Conservation (phyloP, 2,113 vertebrate species). For the Raja brachyura region DNA sequence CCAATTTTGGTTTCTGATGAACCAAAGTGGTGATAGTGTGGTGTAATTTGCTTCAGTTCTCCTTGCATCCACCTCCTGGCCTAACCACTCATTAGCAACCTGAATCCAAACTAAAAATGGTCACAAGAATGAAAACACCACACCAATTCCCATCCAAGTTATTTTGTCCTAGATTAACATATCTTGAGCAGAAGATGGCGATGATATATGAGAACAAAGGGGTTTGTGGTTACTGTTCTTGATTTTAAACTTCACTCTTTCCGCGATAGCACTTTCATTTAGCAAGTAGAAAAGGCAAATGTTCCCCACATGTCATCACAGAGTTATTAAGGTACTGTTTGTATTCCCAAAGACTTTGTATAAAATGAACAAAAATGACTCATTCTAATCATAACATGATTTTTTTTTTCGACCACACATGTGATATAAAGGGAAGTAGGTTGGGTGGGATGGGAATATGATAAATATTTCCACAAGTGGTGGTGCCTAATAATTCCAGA, state of each 20-base stretch:
- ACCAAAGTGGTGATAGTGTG: neutral
- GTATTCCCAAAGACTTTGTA: neutral
- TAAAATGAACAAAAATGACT: neutral
- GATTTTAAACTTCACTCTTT: conserved; percentile 14
- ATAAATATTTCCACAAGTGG: conserved; percentile 17
- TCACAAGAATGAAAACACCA: neutral
- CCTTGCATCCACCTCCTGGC: neutral
- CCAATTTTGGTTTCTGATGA: neutral
- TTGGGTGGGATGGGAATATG: neutral
- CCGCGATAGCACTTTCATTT: neutral
- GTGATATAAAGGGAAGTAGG: neutral
- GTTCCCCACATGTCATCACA: neutral
- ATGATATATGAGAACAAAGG: neutral
- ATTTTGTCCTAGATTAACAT: neutral
- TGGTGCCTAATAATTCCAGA: neutral
- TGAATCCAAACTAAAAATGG: neutral
- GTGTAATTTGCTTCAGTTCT: neutral
- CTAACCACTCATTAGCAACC: neutral
- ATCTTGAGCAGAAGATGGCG: neutral
- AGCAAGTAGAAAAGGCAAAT: neutral
- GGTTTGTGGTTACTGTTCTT: neutral
- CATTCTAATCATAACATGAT: neutral
- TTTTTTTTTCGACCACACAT: neutral
- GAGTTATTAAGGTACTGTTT: neutral
- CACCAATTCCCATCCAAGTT: neutral